Percentiles rank a stretch among this genome's conserved stretches.
Evolutionary conservation across 1,140 invertebrate genomes (phyloP).

Genomic region (Arion vulgaris): DNA sequence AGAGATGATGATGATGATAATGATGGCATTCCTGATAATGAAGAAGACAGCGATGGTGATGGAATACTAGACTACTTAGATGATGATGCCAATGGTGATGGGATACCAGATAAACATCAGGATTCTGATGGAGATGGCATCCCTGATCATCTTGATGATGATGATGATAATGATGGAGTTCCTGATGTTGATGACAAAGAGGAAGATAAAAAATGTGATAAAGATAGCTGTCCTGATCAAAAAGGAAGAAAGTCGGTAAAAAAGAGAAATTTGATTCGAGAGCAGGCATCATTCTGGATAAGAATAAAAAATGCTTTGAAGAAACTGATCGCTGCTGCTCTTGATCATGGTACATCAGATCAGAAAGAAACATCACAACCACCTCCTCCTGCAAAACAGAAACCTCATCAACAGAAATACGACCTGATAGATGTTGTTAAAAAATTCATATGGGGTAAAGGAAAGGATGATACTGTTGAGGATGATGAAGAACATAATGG

Average conservation of each 20-base stretch:
- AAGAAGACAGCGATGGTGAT: constrained; percentile 59
- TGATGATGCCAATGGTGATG: constrained; percentile 64
- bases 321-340: constrained; percentile 42
- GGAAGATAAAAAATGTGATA: constrained; percentile 53
- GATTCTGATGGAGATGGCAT: constrained; percentile 32
- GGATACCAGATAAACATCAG: constrained; percentile 55
- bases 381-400: constrained; percentile 33
- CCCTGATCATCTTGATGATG: constrained; percentile 46
- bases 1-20: constrained; percentile 64
- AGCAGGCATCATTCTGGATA: constrained; percentile 37
- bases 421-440: constrained; percentile 47
- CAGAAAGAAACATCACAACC: constrained; percentile 26
- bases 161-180: constrained; percentile 59
- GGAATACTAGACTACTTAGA: constrained; percentile 61
- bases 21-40: constrained; percentile 63
- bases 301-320: constrained; percentile 40
- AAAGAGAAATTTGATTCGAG: constrained; percentile 44
- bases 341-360: constrained; percentile 33
- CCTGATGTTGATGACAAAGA: constrained; percentile 57
- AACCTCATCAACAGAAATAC: constrained; percentile 47
- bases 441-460: constrained; percentile 37
- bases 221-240: constrained; percentile 44
- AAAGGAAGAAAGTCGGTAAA: constrained; percentile 48
- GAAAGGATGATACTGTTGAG: constrained; percentile 39
- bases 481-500: constrained; percentile 30